Evolutionary conservation across 92 coral and sea anemone species (phyloP).

Genomic region (Epizoanthus illoricatus): DNA sequence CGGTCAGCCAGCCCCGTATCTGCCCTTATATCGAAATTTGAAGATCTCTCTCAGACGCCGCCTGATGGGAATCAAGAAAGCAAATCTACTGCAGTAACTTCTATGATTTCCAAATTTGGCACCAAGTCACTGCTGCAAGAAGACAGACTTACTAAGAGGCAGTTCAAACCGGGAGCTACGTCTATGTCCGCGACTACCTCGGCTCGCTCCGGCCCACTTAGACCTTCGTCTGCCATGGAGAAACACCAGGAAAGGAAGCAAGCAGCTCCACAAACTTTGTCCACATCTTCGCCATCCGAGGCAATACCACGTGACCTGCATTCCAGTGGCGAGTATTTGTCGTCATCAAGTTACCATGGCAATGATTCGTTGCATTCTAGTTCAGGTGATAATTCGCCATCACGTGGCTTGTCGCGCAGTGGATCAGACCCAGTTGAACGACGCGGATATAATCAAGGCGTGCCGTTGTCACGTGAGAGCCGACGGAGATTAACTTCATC

Average conservation of each 20-base stretch:
- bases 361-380: constrained; percentile 36
- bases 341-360: background rate
- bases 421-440: constrained; percentile 11
- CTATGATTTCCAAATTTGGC: constrained; percentile 75
- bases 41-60: constrained; percentile 54
- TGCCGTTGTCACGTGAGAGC: constrained; percentile 28
- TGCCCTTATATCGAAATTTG: constrained; percentile 68
- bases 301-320: background rate
- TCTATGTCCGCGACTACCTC: background rate
- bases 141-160: constrained; percentile 69
- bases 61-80: constrained; percentile 35
- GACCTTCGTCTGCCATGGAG: constrained; percentile 57
- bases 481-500: constrained; percentile 35
- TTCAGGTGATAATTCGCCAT: constrained; percentile 33
- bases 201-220: constrained; percentile 62
- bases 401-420: constrained; percentile 22
- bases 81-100: constrained; percentile 65
- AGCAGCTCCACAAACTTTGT: background rate
- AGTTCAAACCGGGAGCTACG: constrained; percentile 53
- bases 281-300: constrained; percentile 37
- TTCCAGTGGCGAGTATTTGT: constrained; percentile 27
- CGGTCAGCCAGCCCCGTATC: constrained; percentile 80
- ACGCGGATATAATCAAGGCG: background rate
- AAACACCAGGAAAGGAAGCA: background rate
- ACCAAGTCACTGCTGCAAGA: constrained; percentile 71